phyloP scores from a whole-genome alignment of 2,888 invertebrate genomes.

The Dugesia japonica region DNA sequence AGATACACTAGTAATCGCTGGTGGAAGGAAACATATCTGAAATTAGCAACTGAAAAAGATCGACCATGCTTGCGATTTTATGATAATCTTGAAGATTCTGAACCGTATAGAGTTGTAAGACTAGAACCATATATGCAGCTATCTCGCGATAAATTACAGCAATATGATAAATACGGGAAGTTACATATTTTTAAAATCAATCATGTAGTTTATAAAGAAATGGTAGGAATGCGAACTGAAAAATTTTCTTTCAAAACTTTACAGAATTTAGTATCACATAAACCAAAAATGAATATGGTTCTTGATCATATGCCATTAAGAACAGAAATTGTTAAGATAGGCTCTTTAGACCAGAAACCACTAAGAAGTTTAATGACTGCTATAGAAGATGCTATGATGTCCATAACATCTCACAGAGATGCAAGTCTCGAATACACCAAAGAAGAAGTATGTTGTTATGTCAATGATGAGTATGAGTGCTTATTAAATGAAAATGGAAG shows the following conservation, averaged over 20 bases:
- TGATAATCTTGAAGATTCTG: constrained; percentile 66
- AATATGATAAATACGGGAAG: constrained; percentile 95
- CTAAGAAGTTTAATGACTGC: constrained; percentile 75
- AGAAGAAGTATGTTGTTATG: constrained; percentile 46
- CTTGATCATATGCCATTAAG: constrained; percentile 88
- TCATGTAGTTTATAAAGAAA: constrained; percentile 63
- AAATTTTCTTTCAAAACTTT: constrained; percentile 50
- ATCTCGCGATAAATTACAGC: constrained; percentile 55
- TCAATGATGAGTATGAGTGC: constrained; percentile 46
- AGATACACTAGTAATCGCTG: constrained; percentile 51
- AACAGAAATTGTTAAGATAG: constrained; percentile 84
- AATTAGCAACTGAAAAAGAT: constrained; percentile 61
- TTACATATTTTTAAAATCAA: constrained; percentile 81
- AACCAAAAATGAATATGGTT: constrained; percentile 47
- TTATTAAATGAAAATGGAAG: constrained; percentile 43
- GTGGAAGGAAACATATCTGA: constrained; percentile 89
- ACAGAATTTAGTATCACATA: constrained; percentile 42
- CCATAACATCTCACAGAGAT: constrained; percentile 41
- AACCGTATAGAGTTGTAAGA: constrained; percentile 59
- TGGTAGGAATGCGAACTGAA: constrained; percentile 58
- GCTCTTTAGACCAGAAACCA: constrained; percentile 70
- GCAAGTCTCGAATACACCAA: constrained; percentile 44
- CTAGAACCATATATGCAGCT: constrained; percentile 50
- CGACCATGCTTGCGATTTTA: constrained; percentile 61
- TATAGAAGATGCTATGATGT: constrained; percentile 69